These are phyloP conservation scores for Periparus ater DNA, from an alignment of 2,797 vertebrate genomes.

Conservation along the genomic window DNA sequence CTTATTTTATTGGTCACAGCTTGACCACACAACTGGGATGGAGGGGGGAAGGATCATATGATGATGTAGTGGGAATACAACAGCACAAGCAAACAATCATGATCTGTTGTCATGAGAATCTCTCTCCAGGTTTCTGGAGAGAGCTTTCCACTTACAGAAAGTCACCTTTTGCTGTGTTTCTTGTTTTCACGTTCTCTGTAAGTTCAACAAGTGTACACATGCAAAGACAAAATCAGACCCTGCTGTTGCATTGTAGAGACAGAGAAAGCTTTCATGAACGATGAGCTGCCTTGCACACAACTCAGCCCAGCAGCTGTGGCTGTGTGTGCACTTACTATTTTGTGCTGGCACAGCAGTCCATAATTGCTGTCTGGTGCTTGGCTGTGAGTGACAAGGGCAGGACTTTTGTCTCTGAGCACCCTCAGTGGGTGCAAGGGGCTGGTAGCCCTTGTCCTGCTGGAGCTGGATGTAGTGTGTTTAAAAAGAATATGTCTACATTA, in stretches of 20 bases:
- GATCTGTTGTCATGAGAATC: not conserved
- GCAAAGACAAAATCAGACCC: not conserved
- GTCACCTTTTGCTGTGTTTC: not conserved
- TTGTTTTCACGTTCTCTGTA: not conserved
- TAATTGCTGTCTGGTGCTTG: not conserved
- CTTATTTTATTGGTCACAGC: not conserved
- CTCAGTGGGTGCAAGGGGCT: not conserved
- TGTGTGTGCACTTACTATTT: not conserved
- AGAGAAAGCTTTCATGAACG: not conserved
- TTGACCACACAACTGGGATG: not conserved
- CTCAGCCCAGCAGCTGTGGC: not conserved
- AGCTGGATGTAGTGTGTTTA: not conserved
- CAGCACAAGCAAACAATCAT: not conserved
- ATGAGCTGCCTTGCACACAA: not conserved
- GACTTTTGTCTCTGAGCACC: not conserved
- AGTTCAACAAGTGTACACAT: not conserved
- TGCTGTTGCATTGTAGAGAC: not conserved
- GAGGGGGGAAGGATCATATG: not conserved
- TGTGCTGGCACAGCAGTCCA: accelerated
- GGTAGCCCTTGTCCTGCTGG: not conserved
- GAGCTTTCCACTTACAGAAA: not conserved
- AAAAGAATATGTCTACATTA: not conserved
- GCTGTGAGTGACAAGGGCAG: accelerated
- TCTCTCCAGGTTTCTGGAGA: not conserved
- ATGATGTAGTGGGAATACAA: not conserved